phyloP scores from a whole-genome alignment of 2,888 invertebrate genomes.

The Caenorhabditis sp. region DNA sequence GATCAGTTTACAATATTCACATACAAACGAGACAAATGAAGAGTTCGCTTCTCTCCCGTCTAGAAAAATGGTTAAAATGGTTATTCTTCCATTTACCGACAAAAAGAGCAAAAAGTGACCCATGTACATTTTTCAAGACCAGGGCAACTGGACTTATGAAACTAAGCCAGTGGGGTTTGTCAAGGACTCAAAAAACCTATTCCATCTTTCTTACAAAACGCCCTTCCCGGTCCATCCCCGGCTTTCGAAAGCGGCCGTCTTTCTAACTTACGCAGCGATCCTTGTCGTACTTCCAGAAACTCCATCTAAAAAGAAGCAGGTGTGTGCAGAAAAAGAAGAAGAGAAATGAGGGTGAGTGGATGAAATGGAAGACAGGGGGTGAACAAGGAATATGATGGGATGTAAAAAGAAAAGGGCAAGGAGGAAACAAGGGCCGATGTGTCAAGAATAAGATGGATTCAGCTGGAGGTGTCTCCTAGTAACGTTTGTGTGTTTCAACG shows the following conservation, averaged over 20 bases:
- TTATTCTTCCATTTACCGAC: not conserved
- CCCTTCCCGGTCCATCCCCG: constrained; percentile 16
- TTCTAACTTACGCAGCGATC: constrained; percentile 66
- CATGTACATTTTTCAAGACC: constrained; percentile 61
- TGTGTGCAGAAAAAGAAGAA: constrained; percentile 12
- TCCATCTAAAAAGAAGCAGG: constrained; percentile 60
- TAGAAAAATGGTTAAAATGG: too few species aligned
- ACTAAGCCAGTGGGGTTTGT: constrained; percentile 59
- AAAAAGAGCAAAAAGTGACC: constrained; percentile 38
- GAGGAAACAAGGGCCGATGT: constrained; percentile 38
- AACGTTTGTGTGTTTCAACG: constrained; percentile 48
- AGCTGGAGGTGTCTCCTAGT: constrained; percentile 41
- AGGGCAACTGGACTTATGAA: constrained; percentile 63
- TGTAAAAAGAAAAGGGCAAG: constrained; percentile 23
- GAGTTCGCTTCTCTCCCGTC: constrained; percentile 16
- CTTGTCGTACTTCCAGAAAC: constrained; percentile 68
- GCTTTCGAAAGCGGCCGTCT: not conserved
- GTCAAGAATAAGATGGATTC: constrained; percentile 45
- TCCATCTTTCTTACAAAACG: constrained; percentile 38
- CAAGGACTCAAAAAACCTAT: constrained; percentile 49
- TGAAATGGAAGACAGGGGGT: constrained; percentile 4
- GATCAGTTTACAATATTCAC: constrained; percentile 41
- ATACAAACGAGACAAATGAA: constrained; percentile 9
- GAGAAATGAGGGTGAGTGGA: too few species aligned
- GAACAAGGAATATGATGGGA: constrained; percentile 15